Percentiles rank a stretch among this genome's conserved stretches.
These are phyloP conservation scores for Synaphobranchus kaupii DNA, from an alignment of 2,797 vertebrate species.

Conservation along the genomic window DNA sequence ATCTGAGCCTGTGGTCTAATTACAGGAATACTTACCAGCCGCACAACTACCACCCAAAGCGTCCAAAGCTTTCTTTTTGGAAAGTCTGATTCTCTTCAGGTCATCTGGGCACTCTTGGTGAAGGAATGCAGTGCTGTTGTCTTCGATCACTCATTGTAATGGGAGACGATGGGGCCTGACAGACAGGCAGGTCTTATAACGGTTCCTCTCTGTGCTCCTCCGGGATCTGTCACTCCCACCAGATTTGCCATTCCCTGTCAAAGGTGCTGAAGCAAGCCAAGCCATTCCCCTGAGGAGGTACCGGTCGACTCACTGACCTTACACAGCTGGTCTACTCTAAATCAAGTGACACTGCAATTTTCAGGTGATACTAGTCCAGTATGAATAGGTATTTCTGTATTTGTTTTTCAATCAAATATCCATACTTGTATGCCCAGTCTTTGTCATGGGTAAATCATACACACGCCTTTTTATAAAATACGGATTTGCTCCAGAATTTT, in stretches of 20 bases:
- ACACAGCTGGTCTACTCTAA: neutral
- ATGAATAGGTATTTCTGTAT: neutral
- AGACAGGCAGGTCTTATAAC: neutral
- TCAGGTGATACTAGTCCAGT: neutral
- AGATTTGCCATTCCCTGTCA: neutral
- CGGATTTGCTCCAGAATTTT: neutral
- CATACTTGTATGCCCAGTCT: neutral
- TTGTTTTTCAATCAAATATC: neutral
- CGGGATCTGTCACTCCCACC: neutral
- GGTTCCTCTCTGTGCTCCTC: neutral
- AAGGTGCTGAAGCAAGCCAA: neutral
- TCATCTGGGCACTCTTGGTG: neutral
- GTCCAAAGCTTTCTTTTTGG: neutral
- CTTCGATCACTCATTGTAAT: neutral
- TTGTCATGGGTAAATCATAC: neutral
- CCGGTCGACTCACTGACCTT: neutral
- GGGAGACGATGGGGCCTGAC: neutral
- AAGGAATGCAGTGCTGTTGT: neutral
- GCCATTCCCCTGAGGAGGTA: neutral
- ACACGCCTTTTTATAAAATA: neutral
- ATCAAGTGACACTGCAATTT: neutral
- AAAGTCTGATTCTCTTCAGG: neutral
- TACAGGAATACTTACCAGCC: neutral
- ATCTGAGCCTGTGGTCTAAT: neutral
- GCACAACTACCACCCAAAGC: neutral